phyloP scores from a whole-genome alignment of 2,888 invertebrate genomes.

The Andricus quercusramuli region DNA sequence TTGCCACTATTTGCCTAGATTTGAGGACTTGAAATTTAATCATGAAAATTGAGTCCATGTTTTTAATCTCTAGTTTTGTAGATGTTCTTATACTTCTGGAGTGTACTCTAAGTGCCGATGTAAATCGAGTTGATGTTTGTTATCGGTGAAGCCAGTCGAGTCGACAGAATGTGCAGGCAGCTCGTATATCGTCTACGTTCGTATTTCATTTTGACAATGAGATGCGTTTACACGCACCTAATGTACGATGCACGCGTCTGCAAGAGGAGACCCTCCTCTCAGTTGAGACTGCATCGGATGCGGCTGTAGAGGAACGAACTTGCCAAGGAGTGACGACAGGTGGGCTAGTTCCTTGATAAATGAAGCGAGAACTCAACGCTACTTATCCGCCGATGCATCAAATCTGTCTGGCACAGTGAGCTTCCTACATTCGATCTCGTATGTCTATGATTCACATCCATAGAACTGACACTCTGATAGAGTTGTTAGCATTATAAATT shows the following conservation, averaged over 20 bases:
- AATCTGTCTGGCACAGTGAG: conserved; percentile 58
- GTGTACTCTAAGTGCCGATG: background rate
- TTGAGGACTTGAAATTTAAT: no score
- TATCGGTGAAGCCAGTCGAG: conserved; percentile 7
- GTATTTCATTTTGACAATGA: conserved; percentile 41
- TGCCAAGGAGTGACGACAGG: conserved; percentile 38
- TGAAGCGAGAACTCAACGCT: conserved; percentile 69
- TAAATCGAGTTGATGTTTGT: conserved; percentile 12
- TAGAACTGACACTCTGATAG: conserved; percentile 39
- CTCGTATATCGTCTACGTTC: conserved; percentile 34
- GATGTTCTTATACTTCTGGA: no score
- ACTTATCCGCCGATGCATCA: conserved; percentile 71
- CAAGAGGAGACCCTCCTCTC: conserved; percentile 24
- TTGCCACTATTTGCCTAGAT: no score
- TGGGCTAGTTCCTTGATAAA: conserved; percentile 65
- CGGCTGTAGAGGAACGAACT: conserved; percentile 3
- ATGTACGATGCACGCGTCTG: conserved; percentile 32
- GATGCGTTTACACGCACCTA: conserved; percentile 38
- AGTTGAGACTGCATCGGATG: background rate
- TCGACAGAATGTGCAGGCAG: conserved; percentile 10
- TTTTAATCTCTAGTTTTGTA: no score
- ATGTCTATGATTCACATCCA: conserved; percentile 49
- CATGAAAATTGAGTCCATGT: no score
- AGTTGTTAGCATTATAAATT: conserved; percentile 44
- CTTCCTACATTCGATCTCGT: conserved; percentile 35